Base-by-base conservation (phyloP, 2,888 invertebrate genomes). In the Brachycybe producta region DNA sequence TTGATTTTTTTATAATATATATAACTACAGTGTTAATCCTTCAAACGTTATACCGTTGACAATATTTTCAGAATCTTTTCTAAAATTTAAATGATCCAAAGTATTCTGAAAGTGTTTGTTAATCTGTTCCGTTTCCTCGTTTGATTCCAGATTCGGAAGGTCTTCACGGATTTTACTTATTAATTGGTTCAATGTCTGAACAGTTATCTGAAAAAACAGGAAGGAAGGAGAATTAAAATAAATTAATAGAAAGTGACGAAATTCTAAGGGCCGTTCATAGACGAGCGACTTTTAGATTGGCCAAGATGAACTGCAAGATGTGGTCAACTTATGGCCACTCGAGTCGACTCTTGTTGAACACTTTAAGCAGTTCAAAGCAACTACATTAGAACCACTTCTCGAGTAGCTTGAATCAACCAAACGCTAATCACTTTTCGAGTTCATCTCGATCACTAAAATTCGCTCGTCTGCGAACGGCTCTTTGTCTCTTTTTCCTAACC, bases 91-190 rank as follows among this genome's bases (percentile, higher is more conserved):
- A 63, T 88, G 87, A 56, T 83, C 82, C 61, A 88, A 67, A 0
- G 88, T 90, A 64, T 90, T 90, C 60, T 83, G 84, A 67, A 95
- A 90, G 67, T 95, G 95, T 64, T 87, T 88, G 55, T 85, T 84
- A 58, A 98, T 91, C 70, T 94, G 92, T 62, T 97, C 94, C 27
- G 91, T 88, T 67, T 97, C 97, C 61, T 94, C 92, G 17, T 84
- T 88, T 43, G 84, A 82, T 64, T 97, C 97, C 55, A 98, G 72
- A 67, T 88, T 91, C 0, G 91, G 87, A 27, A 95, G 69, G 65
- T 94, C 91, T 61, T 94, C 92, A 57, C 84, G 81, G 42, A 97
- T 87, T 70, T 94, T 92, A 32, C 79, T 79, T 55, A 95, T 85
- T 41, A 97, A 77, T 64, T 80, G 78, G 62, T 78, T 78, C 49